These are phyloP conservation scores for Silurus aristotelis DNA, from an alignment of 2,797 vertebrate genomes.

Conservation along the genomic window DNA sequence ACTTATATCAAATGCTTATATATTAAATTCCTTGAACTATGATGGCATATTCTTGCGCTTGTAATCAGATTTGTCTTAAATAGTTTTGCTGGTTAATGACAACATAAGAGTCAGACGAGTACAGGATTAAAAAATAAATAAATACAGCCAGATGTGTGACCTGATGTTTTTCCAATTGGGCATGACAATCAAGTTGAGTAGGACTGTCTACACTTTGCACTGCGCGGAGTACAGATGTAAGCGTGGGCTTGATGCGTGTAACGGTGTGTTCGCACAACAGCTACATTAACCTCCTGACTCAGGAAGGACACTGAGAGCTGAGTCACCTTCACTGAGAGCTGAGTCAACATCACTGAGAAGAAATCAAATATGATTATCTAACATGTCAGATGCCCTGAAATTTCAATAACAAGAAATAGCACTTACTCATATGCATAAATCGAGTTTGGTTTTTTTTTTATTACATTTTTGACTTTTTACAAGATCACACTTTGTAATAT, in stretches of 20 bases:
- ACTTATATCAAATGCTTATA: neutral
- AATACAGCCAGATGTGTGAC: neutral
- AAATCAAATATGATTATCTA: conserved; percentile 7
- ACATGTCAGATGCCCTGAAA: neutral
- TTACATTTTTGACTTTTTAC: neutral
- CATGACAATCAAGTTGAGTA: neutral
- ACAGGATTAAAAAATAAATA: too few relatives aligned
- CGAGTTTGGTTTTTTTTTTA: neutral
- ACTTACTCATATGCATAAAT: neutral
- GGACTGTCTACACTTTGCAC: neutral
- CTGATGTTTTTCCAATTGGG: neutral
- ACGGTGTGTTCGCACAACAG: conserved; percentile 14
- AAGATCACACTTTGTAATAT: neutral
- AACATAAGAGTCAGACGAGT: too few relatives aligned
- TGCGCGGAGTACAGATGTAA: conserved; percentile 14
- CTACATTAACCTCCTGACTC: conserved; percentile 22
- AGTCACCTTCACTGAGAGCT: conserved; percentile 17
- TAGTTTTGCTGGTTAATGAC: neutral
- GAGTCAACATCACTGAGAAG: conserved; percentile 9
- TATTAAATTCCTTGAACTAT: neutral
- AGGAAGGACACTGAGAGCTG: conserved; percentile 13
- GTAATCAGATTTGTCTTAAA: neutral
- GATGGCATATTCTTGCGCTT: neutral
- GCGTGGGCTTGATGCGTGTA: conserved; percentile 16
- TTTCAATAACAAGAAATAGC: neutral